Evolutionary conservation across 30 jellyfish, hydroid and myxozoan genomes (phyloP), one percentile per base, ranked within the genome.

Genomic region (Pelagia noctiluca): DNA sequence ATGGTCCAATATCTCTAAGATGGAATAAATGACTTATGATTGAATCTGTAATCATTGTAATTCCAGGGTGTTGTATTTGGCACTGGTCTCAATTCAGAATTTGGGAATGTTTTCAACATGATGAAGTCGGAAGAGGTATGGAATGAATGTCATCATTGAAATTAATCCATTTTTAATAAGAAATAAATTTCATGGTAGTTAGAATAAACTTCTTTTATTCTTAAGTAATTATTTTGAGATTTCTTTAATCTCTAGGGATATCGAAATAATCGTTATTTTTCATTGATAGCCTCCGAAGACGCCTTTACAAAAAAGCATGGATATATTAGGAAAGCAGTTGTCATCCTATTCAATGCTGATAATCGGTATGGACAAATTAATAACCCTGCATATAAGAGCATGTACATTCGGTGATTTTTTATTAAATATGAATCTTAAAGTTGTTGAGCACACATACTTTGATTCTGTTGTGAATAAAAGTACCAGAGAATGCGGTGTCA

Each of bases 81-180:
- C 33, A 91, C 96, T 37, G 98, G 98, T 18, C 23, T 75, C 16
- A 64, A 84, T 48, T 84, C 98, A 1, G 96, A 91, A 60, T 91
- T 91, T 85, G 98, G 98, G 4, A 65, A 75, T 48, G 94, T 91
- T 18, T 86, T 84, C 38, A 84, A 84, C 28, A 77, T 91, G 96
- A 91, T 91, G 98, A 91, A 85, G 63, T 96, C 89, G 24, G 98
- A 91, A 74, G 96, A 91, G 90, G 98, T 91, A 37, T 16, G 13
- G n/a, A n/a, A n/a, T n/a, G n/a, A n/a, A n/a, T n/a, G n/a, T n/a
- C n/a, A n/a, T n/a, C n/a, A n/a, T n/a, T n/a, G n/a, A n/a, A n/a
- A n/a, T n/a, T n/a, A n/a, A n/a, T n/a, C n/a, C n/a, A n/a, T n/a
- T n/a, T n/a, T n/a, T n/a, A n/a, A n/a, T n/a, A n/a, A n/a, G n/a